Evolutionary conservation across 1,140 invertebrate species (phyloP).

Genomic region (Camponotus vicinus): DNA sequence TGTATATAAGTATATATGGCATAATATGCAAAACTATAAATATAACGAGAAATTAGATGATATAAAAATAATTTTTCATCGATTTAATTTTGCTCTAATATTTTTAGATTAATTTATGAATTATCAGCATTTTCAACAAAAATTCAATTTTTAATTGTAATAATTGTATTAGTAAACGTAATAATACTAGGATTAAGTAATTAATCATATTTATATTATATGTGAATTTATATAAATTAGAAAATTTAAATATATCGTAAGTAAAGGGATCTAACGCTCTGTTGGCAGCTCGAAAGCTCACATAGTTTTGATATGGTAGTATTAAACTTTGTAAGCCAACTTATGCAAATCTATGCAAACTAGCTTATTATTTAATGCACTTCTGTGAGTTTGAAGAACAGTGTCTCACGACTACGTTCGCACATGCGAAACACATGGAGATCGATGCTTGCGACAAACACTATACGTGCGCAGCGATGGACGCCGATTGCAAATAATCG

Average conservation of each 20-base stretch:
- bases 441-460: too few species aligned
- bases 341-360: conserved; percentile 30
- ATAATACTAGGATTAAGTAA: background rate
- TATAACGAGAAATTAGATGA: background rate
- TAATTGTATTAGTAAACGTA: background rate
- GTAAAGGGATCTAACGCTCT: background rate
- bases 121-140: background rate
- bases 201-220: background rate
- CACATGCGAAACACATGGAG: too few species aligned
- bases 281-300: conserved; percentile 4
- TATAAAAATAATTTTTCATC: background rate
- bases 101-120: background rate
- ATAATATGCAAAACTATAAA: background rate
- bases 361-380: background rate
- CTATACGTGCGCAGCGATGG: too few species aligned
- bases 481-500: too few species aligned
- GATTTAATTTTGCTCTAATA: too few species aligned
- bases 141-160: background rate
- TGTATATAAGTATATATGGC: background rate
- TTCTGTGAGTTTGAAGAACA: too few species aligned
- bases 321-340: conserved; percentile 49
- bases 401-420: too few species aligned
- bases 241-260: background rate
- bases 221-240: background rate
- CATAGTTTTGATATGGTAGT: conserved; percentile 6